A percentile compares a stretch with the other conserved stretches of the same genome.
Conservation (phyloP, 2,888 invertebrate species). For the Andrena praecox region DNA sequence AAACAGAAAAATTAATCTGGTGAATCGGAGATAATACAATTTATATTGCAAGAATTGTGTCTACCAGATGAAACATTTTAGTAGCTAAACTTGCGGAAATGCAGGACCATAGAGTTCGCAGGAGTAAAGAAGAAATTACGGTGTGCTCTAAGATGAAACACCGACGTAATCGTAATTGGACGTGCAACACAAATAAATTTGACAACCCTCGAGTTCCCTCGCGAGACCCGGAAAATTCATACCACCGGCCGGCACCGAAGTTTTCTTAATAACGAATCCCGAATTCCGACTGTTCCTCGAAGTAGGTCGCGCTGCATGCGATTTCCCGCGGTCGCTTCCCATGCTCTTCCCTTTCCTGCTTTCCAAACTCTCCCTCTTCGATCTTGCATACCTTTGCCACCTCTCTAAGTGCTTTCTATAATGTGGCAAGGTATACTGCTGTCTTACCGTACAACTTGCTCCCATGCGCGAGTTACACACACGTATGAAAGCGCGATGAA, state of each 20-base stretch:
- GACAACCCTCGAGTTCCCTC: constrained; percentile 29
- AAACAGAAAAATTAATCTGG: too few relatives aligned
- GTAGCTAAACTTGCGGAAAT: background rate
- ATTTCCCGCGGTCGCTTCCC: constrained; percentile 45
- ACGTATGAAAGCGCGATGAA: constrained; percentile 20
- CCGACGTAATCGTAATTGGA: too few relatives aligned
- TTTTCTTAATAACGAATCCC: constrained; percentile 73
- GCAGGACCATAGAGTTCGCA: background rate
- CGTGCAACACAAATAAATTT: constrained; percentile 49
- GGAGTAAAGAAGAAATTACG: background rate
- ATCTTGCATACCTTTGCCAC: constrained; percentile 5
- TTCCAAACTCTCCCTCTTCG: constrained; percentile 28
- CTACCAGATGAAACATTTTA: background rate
- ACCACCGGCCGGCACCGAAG: constrained; percentile 45
- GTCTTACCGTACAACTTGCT: constrained; percentile 48
- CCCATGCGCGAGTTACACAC: background rate
- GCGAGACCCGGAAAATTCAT: constrained; percentile 58
- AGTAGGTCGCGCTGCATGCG: constrained; percentile 62
- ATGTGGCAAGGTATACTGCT: constrained; percentile 43
- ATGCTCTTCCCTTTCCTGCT: constrained; percentile 19
- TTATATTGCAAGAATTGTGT: background rate
- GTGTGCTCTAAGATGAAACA: background rate
- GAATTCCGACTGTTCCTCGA: constrained; percentile 62
- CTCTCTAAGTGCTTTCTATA: constrained; percentile 13
- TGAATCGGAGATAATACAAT: background rate